Conservation (phyloP, 1,140 invertebrate species). For the Ostrea edulis region DNA sequence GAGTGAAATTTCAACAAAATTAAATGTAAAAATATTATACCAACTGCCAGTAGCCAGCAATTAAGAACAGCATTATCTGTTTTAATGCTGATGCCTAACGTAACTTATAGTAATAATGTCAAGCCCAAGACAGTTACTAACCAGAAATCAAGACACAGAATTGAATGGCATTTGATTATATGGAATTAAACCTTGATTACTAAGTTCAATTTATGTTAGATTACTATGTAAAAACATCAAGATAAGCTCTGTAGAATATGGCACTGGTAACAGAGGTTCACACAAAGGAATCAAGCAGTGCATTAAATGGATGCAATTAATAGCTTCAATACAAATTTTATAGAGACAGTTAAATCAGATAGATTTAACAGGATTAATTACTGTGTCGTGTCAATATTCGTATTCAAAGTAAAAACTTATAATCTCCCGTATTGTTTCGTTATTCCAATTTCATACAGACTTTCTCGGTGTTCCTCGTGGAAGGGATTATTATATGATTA, state of each 20-base stretch:
- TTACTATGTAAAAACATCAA: slow-evolving; percentile 23
- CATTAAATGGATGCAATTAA: slow-evolving; percentile 30
- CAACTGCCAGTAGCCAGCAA: slow-evolving; percentile 22
- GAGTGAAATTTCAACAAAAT: not conserved
- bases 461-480: not conserved
- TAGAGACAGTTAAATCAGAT: slow-evolving; percentile 18
- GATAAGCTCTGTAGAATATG: not conserved
- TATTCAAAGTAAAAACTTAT: slow-evolving; percentile 10
- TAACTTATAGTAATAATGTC: not conserved
- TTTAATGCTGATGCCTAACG: not conserved
- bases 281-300: slow-evolving; percentile 14
- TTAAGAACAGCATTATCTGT: not conserved
- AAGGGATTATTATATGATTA: slow-evolving; percentile 37
- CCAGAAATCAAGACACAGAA: not conserved
- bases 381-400: slow-evolving; percentile 14
- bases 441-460: slow-evolving; percentile 20
- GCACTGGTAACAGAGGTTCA: not conserved
- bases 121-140: not conserved
- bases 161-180: slow-evolving; percentile 26
- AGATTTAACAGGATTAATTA: slow-evolving; percentile 36
- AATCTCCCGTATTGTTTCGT: not conserved
- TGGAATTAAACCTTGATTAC: not conserved
- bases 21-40: slow-evolving; percentile 19
- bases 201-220: slow-evolving; percentile 22
- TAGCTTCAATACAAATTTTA: not conserved